A percentile compares a stretch with the other conserved stretches of the same genome.
Evolutionary conservation across 2,113 vertebrate species (phyloP).

Genomic region (Caretta caretta): DNA sequence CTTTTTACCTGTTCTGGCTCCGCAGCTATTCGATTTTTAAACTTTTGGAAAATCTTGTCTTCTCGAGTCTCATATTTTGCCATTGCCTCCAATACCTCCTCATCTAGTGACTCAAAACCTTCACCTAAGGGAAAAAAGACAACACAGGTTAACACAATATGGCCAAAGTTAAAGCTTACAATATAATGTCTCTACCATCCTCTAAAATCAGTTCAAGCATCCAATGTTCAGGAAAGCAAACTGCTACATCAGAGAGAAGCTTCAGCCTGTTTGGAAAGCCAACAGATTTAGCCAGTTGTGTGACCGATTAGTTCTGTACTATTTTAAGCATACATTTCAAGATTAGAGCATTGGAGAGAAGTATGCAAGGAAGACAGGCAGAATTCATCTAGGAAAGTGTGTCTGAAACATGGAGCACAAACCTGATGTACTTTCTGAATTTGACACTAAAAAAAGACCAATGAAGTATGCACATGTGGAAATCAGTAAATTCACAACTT

Average conservation of each 20-base stretch:
- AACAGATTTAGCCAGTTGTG: neutral
- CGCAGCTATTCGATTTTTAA: slow-evolving; percentile 84
- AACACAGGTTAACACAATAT: neutral
- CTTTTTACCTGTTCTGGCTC: slow-evolving; percentile 93
- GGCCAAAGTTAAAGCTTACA: neutral
- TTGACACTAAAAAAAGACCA: fast-evolving
- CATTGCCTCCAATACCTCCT: slow-evolving; percentile 88
- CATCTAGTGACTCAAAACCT: slow-evolving; percentile 73
- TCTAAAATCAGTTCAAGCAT: neutral
- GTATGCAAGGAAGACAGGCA: neutral
- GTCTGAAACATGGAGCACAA: neutral
- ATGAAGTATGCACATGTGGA: fast-evolving
- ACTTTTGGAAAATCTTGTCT: slow-evolving; percentile 86
- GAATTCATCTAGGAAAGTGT: neutral
- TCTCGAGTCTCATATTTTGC: slow-evolving; percentile 92
- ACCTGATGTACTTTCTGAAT: neutral
- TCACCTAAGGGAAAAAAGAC: slow-evolving; percentile 53
- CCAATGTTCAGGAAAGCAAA: neutral
- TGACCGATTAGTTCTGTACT: neutral
- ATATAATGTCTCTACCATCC: neutral
- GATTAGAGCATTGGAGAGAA: neutral
- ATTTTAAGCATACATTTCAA: neutral
- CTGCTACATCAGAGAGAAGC: neutral
- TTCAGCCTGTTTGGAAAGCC: neutral
- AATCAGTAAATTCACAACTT: neutral